A percentile compares a stretch with the other conserved stretches of the same genome.
phyloP scores from a whole-genome alignment of 2,113 vertebrate genomes.

The Leuciscus idus region DNA sequence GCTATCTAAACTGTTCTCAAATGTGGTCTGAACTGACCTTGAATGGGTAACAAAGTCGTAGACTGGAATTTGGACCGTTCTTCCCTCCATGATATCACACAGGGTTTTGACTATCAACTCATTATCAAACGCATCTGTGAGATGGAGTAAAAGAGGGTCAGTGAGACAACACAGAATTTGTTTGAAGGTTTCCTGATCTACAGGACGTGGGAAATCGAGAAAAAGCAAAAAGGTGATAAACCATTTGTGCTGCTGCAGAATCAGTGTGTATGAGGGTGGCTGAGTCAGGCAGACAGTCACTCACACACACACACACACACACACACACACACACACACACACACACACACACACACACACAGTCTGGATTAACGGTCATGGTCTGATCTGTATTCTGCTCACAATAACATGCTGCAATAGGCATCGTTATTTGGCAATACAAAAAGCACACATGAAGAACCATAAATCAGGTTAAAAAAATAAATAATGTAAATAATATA shows the following conservation, averaged over 20 bases:
- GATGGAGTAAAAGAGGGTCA: constrained; percentile 13
- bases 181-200: neutral
- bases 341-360: neutral
- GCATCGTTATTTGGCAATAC: neutral
- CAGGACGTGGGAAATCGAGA: neutral
- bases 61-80: constrained; percentile 90
- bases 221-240: neutral
- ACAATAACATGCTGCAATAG: neutral
- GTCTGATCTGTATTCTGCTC: neutral
- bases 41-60: constrained; percentile 95
- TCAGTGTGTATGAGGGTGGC: neutral
- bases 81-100: constrained; percentile 87
- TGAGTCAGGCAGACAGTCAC: neutral
- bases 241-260: neutral
- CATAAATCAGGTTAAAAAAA: neutral
- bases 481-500: neutral
- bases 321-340: neutral
- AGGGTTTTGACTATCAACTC: constrained; percentile 89
- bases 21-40: constrained; percentile 75
- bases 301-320: neutral
- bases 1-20: neutral
- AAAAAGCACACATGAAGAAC: neutral
- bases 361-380: neutral
- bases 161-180: neutral
- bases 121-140: constrained; percentile 91